These are phyloP conservation scores for Bedellia somnulentella DNA, from an alignment of 2,888 invertebrate genomes.

Conservation along the genomic window DNA sequence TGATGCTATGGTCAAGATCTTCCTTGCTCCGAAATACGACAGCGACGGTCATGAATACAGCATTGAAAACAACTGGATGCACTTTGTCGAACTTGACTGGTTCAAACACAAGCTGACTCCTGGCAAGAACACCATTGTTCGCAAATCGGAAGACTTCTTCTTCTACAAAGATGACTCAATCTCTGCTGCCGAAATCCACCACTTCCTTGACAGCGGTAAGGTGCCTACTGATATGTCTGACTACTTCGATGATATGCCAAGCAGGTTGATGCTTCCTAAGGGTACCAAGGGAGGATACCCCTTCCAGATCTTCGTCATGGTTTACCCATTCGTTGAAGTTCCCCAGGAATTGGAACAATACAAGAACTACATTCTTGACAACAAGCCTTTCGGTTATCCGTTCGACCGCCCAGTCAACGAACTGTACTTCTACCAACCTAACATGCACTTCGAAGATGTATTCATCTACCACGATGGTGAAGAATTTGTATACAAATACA, in stretches of 20 bases:
- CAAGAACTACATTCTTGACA: conserved; percentile 34
- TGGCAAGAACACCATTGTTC: conserved; percentile 67
- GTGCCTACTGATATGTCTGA: conserved; percentile 56
- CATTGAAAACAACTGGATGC: conserved; percentile 57
- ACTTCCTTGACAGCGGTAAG: conserved; percentile 52
- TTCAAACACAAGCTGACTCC: conserved; percentile 59
- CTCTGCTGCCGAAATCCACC: conserved; percentile 61
- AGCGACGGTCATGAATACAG: conserved; percentile 48
- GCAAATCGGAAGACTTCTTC: conserved; percentile 66
- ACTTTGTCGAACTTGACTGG: conserved; percentile 65
- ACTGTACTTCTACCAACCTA: conserved; percentile 51
- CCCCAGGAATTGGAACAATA: conserved; percentile 26
- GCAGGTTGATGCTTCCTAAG: conserved; percentile 70
- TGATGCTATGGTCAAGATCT: conserved; percentile 64
- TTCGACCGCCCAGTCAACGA: conserved; percentile 54
- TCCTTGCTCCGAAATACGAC: conserved; percentile 71
- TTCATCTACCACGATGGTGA: conserved; percentile 51
- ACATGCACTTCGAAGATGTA: conserved; percentile 64
- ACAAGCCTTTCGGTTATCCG: conserved; percentile 59
- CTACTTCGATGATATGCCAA: conserved; percentile 64
- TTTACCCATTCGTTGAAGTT: conserved; percentile 52
- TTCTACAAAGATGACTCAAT: conserved; percentile 65
- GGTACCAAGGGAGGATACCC: conserved; percentile 69
- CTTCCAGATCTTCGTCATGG: conserved; percentile 66
- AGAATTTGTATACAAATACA: conserved; percentile 23